Evolutionary conservation across 2,797 vertebrate species (phyloP), one percentile per base, ranked within the genome.

Genomic region (Chaetodon trifasciatus): DNA sequence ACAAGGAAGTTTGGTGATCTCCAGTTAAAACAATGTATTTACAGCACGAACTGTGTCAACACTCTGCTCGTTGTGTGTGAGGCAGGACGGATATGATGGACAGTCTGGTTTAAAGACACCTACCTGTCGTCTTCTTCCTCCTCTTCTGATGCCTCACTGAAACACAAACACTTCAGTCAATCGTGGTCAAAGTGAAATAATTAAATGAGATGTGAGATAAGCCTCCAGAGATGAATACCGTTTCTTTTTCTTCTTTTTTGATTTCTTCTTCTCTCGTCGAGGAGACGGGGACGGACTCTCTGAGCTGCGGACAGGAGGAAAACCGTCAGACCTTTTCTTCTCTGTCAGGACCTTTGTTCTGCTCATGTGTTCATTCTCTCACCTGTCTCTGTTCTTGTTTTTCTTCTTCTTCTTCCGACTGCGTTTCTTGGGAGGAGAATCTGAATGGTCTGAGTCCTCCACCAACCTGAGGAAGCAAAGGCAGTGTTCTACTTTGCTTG

Each of bases 381-480:
- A 96, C 95, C 95, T 93, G 50, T 95, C 95, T 89, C 92, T 91
- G 69, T 44, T 92, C 86, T 94, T 95, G 83, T 96, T 97, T 83
- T 95, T 96, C 93, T 96, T 96, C 24, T 97, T 97, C 89, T 97
- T 98, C 94, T 97, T 98, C 16, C 96, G 96, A 75, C 97, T 96
- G 69, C 96, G 96, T 82, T 97, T 97, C 76, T 91, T 93, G 24
- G 96, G 95, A 3, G 96, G 96, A 63, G 96, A 96, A 40, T 96
- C 94, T 0, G 96, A 96, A 19, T 94, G 92, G 0, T 95, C 96
- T 0, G 96, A 97, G 19, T 93, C 95, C 73, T 96, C 95, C 74
- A 97, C 92, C 87, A 97, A 93, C 60, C 88, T 93, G 82, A 85
- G 32, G 66, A 56, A 65, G 9, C 6, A 19, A 46, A 69, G 9